Evolutionary conservation across 2,113 vertebrate species (phyloP).

Genomic region (Hyla sarda): DNA sequence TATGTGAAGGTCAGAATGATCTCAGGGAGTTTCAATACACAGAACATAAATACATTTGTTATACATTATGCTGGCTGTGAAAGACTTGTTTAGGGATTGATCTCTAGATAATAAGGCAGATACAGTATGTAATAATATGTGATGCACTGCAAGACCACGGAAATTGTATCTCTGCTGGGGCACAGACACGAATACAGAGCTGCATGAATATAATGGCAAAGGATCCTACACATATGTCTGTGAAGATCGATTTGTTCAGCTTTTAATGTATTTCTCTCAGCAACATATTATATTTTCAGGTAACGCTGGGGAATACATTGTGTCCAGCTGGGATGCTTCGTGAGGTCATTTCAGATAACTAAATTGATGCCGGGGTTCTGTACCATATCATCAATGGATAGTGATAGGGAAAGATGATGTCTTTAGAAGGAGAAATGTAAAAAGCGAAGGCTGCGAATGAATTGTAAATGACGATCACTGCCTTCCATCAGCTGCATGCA

Average conservation of each 20-base stretch:
- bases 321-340: slow-evolving; percentile 30
- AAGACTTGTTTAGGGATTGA: neutral
- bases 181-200: neutral
- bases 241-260: slow-evolving; percentile 38
- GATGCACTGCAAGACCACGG: neutral
- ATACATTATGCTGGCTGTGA: neutral
- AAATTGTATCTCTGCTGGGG: slow-evolving; percentile 25
- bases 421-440: neutral
- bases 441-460: neutral
- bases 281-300: slow-evolving; percentile 26
- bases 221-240: slow-evolving; percentile 37
- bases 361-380: slow-evolving; percentile 31
- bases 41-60: neutral
- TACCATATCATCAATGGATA: neutral
- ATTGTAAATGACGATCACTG: neutral
- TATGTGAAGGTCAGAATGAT: slow-evolving; percentile 4
- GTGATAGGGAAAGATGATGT: neutral
- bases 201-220: slow-evolving; percentile 6
- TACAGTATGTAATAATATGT: slow-evolving; percentile 17
- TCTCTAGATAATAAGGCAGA: neutral
- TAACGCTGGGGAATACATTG: slow-evolving; percentile 11
- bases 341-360: slow-evolving; percentile 40
- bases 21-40: neutral
- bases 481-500: slow-evolving; percentile 17
- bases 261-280: slow-evolving; percentile 44